Conservation (phyloP, 2,113 vertebrate genomes). For the Sceloporus undulatus region DNA sequence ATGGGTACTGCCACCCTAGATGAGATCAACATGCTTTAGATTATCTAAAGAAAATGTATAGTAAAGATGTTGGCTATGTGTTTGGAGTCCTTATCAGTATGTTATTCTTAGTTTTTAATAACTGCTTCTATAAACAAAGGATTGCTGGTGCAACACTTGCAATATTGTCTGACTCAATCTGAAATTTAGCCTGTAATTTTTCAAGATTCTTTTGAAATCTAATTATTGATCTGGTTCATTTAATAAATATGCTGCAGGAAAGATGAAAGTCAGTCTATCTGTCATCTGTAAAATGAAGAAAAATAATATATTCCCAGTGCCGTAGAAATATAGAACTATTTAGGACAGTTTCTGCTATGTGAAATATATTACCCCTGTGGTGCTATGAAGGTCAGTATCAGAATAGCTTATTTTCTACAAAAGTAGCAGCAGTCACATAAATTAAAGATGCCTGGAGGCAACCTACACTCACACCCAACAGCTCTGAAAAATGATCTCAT, state of each 20-base stretch:
- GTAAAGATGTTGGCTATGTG: not conserved
- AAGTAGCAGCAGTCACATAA: constrained; percentile 62
- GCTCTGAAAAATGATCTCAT: constrained; percentile 73
- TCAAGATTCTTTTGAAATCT: constrained; percentile 37
- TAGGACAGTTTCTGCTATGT: constrained; percentile 49
- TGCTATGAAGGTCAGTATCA: constrained; percentile 63
- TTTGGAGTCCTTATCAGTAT: not conserved
- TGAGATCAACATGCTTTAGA: not conserved
- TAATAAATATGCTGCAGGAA: constrained; percentile 14
- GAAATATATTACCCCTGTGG: constrained; percentile 64
- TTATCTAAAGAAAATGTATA: not conserved
- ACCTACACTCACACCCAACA: constrained; percentile 59
- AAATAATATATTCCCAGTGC: not conserved
- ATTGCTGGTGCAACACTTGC: constrained; percentile 7
- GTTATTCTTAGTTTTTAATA: not conserved
- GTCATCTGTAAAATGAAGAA: constrained; percentile 31
- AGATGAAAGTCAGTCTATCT: constrained; percentile 28
- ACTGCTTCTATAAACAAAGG: not conserved
- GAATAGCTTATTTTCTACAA: constrained; percentile 70
- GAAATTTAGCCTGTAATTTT: constrained; percentile 50
- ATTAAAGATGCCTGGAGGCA: constrained; percentile 68
- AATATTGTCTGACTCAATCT: not conserved
- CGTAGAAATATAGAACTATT: constrained; percentile 36
- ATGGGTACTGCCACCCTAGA: not conserved
- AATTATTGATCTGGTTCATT: constrained; percentile 11